These are phyloP conservation scores for Clupea harengus DNA, from an alignment of 2,113 vertebrate species.

Conservation along the genomic window DNA sequence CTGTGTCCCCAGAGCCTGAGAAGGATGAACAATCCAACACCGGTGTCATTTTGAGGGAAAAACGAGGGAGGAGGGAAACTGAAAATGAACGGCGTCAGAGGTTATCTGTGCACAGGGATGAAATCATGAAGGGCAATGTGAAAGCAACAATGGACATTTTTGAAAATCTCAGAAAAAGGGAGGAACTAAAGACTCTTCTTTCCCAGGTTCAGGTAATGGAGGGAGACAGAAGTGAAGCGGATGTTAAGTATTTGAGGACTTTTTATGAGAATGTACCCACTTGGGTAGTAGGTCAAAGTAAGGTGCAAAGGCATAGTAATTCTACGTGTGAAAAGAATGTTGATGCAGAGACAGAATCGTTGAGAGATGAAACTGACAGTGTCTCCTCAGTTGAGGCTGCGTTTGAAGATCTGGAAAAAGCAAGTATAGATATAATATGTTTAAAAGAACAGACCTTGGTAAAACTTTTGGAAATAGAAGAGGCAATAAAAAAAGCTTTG, in stretches of 20 bases:
- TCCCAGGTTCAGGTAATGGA: constrained; percentile 82
- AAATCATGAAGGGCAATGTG: constrained; percentile 84
- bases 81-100: constrained; percentile 81
- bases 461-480: constrained; percentile 85
- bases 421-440: constrained; percentile 83
- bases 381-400: constrained; percentile 76
- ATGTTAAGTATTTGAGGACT: constrained; percentile 73
- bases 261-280: constrained; percentile 83
- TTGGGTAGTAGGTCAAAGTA: constrained; percentile 66
- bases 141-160: constrained; percentile 79
- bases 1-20: constrained; percentile 21
- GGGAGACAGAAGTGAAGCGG: constrained; percentile 76
- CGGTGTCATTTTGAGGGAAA: constrained; percentile 75
- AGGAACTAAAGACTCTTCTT: constrained; percentile 82
- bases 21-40: constrained; percentile 31
- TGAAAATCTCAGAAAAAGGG: constrained; percentile 79
- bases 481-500: constrained; percentile 88
- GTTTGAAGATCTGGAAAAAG: constrained; percentile 86
- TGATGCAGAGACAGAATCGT: constrained; percentile 18
- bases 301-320: constrained; percentile 41
- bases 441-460: constrained; percentile 92
- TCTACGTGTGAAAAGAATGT: constrained; percentile 47
- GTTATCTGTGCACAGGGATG: constrained; percentile 85
- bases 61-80: constrained; percentile 73
- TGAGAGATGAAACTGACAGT: constrained; percentile 57